Evolutionary conservation across 2,888 invertebrate genomes (phyloP), one percentile per base, ranked within the genome.

Genomic region (Isoperla grammatica): DNA sequence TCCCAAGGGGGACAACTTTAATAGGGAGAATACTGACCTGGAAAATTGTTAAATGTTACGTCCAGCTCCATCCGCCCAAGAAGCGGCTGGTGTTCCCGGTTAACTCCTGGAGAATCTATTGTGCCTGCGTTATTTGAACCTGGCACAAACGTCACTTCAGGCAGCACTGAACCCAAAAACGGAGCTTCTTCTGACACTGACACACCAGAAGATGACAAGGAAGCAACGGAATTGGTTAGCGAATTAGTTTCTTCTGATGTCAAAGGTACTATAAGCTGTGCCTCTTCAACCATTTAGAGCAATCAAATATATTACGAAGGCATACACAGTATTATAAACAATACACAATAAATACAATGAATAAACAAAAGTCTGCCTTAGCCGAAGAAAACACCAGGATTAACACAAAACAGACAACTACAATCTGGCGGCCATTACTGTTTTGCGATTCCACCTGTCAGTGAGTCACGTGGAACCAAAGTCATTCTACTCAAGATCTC

Each of bases 61-160:
- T 88, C 87, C 67, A 86, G 79, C 71, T 87, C 87, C 74, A 84
- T 83, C 74, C 85, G 85, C 78, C 89, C 88, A 57, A 96, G 82
- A 67, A 96, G 85, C 74, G 95, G 95, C 79, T 95, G 95, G 78
- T 90, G 92, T 83, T 96, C 96, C 72, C 93, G 84, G 78, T 88
- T 90, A 64, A 85, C 82, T 65, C 88, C 86, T 73, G 88, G 84
- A 56, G 88, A 87, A 83, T 90, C 90, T 86, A 89, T 85, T 79
- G 84, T 84, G 77, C 87, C 88, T 42, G 73, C 73, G 67, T 68
- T 71, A 67, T 71, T 71, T 48, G 69, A 65, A 61, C 71, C 73
- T 23, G 76, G 76, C 64, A 74, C 72, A 76, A 90, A 92, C 67
- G 84, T 84, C 68, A 92, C 85, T 77, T 91, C 91, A 67, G 91